Evolutionary conservation across 1,140 invertebrate species (phyloP).

Genomic region (Capitella teleta): DNA sequence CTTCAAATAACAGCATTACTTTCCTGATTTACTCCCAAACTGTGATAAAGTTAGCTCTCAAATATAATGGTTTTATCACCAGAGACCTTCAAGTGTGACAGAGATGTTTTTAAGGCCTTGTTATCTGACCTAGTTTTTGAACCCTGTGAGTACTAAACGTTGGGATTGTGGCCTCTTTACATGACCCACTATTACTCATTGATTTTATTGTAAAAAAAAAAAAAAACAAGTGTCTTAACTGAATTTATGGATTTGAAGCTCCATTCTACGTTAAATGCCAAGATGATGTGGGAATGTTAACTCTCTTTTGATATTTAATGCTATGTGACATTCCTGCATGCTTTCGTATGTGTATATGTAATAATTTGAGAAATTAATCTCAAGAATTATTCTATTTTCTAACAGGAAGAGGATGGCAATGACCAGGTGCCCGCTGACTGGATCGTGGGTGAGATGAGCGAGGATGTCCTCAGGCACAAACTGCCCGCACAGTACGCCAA

Average conservation of each 20-base stretch:
- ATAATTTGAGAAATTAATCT: background rate
- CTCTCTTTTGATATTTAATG: background rate
- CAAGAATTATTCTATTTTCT: constrained; percentile 3
- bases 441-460: constrained; percentile 24
- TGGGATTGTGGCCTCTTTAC: background rate
- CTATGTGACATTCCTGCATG: background rate
- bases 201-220: background rate
- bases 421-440: constrained; percentile 25
- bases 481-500: constrained; percentile 58
- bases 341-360: background rate
- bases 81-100: too few species aligned
- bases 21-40: too few species aligned
- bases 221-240: too few species aligned
- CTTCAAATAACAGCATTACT: too few species aligned
- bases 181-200: background rate
- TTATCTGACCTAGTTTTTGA: too few species aligned
- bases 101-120: too few species aligned
- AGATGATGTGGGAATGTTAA: background rate
- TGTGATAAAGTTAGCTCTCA: too few species aligned
- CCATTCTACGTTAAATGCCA: too few species aligned
- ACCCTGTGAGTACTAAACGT: background rate
- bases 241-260: too few species aligned
- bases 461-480: constrained; percentile 54
- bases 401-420: constrained; percentile 27
- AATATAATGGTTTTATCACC: too few species aligned